Evolutionary conservation across 2,113 vertebrate genomes (phyloP), one percentile per base, ranked within the genome.

Genomic region (Serinus canaria): DNA sequence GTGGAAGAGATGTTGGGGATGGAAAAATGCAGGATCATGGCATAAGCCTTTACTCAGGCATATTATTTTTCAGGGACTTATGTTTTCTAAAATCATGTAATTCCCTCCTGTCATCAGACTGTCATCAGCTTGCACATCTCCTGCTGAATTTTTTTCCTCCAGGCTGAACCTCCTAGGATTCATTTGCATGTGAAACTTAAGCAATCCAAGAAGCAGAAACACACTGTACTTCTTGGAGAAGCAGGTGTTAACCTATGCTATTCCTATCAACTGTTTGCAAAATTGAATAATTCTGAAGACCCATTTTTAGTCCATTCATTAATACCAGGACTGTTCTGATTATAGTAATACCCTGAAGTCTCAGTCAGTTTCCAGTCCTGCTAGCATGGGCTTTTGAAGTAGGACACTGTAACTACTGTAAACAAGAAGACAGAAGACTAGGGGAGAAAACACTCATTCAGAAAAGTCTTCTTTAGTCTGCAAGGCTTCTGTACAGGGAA

Each of bases 21-120:
- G 2, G 31, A 90, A 95, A 68, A 35, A 79, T 6, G 24, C 30
- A 91, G 35, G 50, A 77, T 33, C 10, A 33, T 1, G 2, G 46
- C 49, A 58, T 58, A 83, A 85, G 28, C 6, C 6, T 82, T 83
- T 81, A 19, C 47, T 80, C 30, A 79, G 50, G 35, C 52, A 7
- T 47, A 76, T 47, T n/a, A 86, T 55, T 93, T 92, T 94, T 77
- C 83, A 74, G 44, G 30, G 50, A 88, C 67, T 94, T 91, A 68
- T 73, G 33, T 44, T 35, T 83, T 62, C 46, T 62, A 69, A 33
- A 73, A 3, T 60, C 72, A 66, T 17, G 24, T 76, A 82, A 77
- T 50, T 96, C 41, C 35, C 41, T 90, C n/a, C 67, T 85, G 69
- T 89, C 84, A 89, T 52, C 35, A 3, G 56, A 62, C 13, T 81